Evolutionary conservation across 64 coral and sea anemone species (phyloP).

Genomic region (Dendronephthya gigantea): DNA sequence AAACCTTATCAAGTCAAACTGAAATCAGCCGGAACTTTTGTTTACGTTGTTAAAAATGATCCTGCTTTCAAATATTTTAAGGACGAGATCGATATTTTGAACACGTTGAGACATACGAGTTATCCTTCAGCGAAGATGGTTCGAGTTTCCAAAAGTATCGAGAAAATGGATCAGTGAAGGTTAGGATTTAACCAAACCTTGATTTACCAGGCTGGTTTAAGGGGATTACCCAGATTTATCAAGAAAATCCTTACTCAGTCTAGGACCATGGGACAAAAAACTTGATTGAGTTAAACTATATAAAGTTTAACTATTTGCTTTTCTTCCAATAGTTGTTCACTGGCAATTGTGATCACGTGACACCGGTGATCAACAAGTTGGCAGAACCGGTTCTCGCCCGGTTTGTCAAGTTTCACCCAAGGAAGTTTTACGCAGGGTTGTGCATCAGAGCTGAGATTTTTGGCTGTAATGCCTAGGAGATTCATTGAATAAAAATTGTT

Average conservation of each 20-base stretch:
- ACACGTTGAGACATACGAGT: not conserved
- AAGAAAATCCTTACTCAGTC: too few relatives aligned
- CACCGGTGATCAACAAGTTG: conserved; percentile 44
- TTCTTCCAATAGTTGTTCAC: conserved; percentile 23
- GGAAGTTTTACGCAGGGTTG: conserved; percentile 13
- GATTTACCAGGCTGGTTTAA: not conserved
- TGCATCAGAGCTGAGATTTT: conserved; percentile 61
- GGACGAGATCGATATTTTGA: not conserved
- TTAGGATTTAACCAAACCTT: not conserved
- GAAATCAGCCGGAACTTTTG: too few relatives aligned
- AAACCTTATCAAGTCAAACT: too few relatives aligned
- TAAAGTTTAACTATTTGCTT: not conserved
- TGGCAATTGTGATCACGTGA: conserved; percentile 58
- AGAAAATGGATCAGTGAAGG: conserved; percentile 38
- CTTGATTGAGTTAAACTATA: not conserved
- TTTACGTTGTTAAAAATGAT: too few relatives aligned
- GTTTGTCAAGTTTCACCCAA: conserved; percentile 58
- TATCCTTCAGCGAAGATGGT: conserved; percentile 45
- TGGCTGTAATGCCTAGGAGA: conserved; percentile 29
- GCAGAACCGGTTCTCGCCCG: conserved; percentile 28
- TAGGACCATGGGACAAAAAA: too few relatives aligned
- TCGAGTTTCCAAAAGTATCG: conserved; percentile 38
- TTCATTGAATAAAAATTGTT: not conserved
- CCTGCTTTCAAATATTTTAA: not conserved
- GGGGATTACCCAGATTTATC: too few relatives aligned